Base-by-base conservation (phyloP, 1,140 invertebrate genomes). In the Drosophila chauvacae region DNA sequence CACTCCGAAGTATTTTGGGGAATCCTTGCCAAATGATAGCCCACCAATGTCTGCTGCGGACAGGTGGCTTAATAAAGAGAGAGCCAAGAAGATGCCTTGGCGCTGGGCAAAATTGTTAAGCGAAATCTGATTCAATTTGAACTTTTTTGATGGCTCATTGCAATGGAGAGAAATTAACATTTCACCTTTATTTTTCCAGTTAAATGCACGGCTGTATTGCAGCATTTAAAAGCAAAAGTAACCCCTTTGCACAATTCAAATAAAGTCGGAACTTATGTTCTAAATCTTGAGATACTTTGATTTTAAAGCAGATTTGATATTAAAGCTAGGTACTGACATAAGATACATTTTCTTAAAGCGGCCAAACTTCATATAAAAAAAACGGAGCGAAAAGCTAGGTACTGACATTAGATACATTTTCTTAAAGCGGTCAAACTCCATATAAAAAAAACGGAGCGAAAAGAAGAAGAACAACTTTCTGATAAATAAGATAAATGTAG, bases 11-110 rank as follows among this genome's bases (percentile, higher is more conserved):
- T 75, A 64, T 74, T 57, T 55, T 33, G 68, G 45, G 30, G 44
- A 42, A 35, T 50, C 70, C 45, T 60, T 35, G 44, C 68, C 45
- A 57, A 60, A 72, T 60, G 39, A 42, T 72, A 30, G 55, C 64
- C 73, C 44, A 69, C 30, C 48, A 60, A 39, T 61, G 73, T 78
- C 75, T 78, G 76, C 20, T 71, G 44, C 53, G 65, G 76, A 78
- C 76, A 78, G 76, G 39, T 37, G 28, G 64, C 65, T 77, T 57
- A 70, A 70, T 78, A 70, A 78, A 70, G 58, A 51, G 58, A 71
- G 58, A 71, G 57, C 33, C 51, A 57, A 68, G 56, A 69, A 61
- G 64, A 28, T 55, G 53, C 55, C 18, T 39, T 59, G 59, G 28
- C 26, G 16, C 30, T 56, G 35, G 37, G 13, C 11, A 20, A 60